A percentile compares a stretch with the other conserved stretches of the same genome.
Evolutionary conservation across 1,140 invertebrate genomes (phyloP).

Genomic region (Protaetia brevitarsis): DNA sequence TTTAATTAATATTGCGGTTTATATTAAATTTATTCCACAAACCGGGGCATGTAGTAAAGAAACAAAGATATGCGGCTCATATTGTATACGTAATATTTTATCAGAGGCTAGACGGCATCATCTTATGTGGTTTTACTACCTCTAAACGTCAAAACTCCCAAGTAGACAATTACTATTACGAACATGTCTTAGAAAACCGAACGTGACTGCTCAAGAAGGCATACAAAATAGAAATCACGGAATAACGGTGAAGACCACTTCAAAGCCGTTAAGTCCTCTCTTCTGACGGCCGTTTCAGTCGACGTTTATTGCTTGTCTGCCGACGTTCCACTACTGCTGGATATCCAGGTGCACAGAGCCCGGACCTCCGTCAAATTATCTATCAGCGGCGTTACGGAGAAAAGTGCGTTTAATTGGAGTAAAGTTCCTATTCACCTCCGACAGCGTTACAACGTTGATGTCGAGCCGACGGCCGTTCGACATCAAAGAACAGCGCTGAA

Average conservation of each 20-base stretch:
- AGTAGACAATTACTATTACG: conserved; percentile 9
- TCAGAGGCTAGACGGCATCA: no score
- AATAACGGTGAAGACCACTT: conserved; percentile 3
- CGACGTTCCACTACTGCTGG: background rate
- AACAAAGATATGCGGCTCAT: no score
- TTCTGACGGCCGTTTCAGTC: background rate
- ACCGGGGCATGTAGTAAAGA: no score
- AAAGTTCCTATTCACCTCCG: background rate
- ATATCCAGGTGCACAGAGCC: background rate
- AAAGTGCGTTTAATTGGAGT: background rate
- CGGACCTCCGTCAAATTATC: background rate
- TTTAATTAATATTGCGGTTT: no score
- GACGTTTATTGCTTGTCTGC: background rate
- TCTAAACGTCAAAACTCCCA: background rate
- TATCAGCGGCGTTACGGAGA: background rate
- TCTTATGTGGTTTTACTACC: no score
- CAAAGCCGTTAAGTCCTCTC: conserved; percentile 13
- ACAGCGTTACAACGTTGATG: background rate
- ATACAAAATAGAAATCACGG: conserved; percentile 13
- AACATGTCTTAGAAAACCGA: background rate
- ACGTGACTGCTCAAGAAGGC: background rate
- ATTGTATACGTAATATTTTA: no score
- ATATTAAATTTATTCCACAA: no score
- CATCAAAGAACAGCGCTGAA: background rate
- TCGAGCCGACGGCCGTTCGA: background rate